phyloP scores from a whole-genome alignment of 2,113 vertebrate species.

The Cynocephalus volans region DNA sequence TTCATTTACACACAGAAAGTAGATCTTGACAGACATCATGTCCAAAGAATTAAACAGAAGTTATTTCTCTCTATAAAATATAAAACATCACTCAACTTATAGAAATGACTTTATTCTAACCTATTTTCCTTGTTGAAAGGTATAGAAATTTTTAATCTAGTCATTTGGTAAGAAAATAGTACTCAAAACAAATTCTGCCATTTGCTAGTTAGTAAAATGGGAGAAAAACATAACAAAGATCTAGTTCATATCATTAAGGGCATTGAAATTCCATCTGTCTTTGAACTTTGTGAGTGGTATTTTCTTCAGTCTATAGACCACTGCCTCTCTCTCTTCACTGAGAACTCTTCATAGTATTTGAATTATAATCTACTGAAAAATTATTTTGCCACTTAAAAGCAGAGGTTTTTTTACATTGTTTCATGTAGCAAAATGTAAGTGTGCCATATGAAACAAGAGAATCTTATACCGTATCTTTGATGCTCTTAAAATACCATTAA shows the following conservation, averaged over 20 bases:
- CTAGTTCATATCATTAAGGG: constrained; percentile 42
- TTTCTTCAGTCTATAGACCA: not conserved
- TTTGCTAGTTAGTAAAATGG: constrained; percentile 3
- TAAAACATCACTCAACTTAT: not conserved
- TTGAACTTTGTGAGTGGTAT: constrained; percentile 45
- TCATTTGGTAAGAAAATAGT: constrained; percentile 52
- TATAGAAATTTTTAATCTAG: constrained; percentile 8
- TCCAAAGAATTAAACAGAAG: constrained; percentile 60
- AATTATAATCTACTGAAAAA: not conserved
- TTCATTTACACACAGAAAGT: constrained; percentile 31
- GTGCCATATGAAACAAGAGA: not conserved
- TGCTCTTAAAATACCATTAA: not conserved
- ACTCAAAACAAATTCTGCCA: constrained; percentile 31
- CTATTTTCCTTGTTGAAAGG: constrained; percentile 4
- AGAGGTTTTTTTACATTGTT: not conserved
- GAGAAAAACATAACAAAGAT: constrained; percentile 30
- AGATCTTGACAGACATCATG: constrained; percentile 55
- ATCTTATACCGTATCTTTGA: not conserved
- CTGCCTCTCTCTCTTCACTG: not conserved
- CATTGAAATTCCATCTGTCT: constrained; percentile 51
- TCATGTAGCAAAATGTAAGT: not conserved
- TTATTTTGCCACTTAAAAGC: not conserved
- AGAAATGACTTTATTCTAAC: constrained; percentile 30
- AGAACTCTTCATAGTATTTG: not conserved
- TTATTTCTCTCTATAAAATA: not conserved